Evolutionary conservation across 2,888 invertebrate genomes (phyloP).

Genomic region (Petrolisthes manimaculis): DNA sequence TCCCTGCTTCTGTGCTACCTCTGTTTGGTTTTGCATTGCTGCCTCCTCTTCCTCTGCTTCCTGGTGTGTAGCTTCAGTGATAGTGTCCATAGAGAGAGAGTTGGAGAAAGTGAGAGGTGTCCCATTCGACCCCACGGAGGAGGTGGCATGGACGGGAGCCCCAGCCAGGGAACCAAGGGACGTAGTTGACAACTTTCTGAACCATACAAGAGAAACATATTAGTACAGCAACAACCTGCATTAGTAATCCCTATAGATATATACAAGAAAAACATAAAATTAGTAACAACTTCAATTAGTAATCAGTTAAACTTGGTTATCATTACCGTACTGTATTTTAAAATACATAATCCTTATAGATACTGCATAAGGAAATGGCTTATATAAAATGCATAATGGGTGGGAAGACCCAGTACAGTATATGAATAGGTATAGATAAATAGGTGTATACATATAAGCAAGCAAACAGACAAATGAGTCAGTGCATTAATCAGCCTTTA

Average conservation of each 20-base stretch:
- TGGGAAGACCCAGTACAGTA: background rate
- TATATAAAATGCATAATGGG: background rate
- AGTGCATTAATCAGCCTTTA: background rate
- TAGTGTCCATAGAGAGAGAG: conserved; percentile 45
- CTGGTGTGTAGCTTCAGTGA: conserved; percentile 21
- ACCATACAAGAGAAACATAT: background rate
- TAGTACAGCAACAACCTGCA: background rate
- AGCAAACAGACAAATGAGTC: background rate
- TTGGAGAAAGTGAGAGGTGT: conserved; percentile 20
- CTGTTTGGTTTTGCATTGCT: background rate
- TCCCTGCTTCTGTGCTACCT: background rate
- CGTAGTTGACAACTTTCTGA: conserved; percentile 47
- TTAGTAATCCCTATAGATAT: background rate
- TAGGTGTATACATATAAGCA: background rate
- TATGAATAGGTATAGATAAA: background rate
- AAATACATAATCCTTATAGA: background rate
- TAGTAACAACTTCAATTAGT: background rate
- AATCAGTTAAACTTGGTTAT: background rate
- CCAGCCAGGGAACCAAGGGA: conserved; percentile 32
- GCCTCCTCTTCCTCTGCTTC: conserved; percentile 24
- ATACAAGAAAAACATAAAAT: background rate
- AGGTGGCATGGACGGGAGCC: conserved; percentile 18
- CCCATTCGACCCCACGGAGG: background rate
- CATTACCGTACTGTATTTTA: background rate
- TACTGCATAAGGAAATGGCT: background rate